Percentiles rank a stretch among this genome's conserved stretches.
Conservation (phyloP, 2,888 invertebrate genomes). For the Eupeodes latifasciatus region DNA sequence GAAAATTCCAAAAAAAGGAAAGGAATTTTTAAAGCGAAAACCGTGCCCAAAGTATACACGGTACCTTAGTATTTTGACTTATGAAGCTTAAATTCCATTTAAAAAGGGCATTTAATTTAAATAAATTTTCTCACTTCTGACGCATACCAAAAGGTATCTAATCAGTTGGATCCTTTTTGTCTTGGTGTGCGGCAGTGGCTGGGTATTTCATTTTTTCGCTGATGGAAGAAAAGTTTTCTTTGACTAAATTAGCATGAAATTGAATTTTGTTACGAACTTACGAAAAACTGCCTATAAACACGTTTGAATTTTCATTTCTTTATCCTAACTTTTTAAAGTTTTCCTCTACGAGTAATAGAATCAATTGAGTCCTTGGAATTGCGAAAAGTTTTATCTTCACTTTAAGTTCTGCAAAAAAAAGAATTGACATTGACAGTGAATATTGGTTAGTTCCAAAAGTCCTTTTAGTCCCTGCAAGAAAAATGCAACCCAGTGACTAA, state of each 20-base stretch:
- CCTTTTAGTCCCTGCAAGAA: neutral
- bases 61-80: neutral
- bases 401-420: neutral
- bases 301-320: too few relatives aligned
- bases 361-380: neutral
- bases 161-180: too few relatives aligned
- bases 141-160: too few relatives aligned
- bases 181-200: too few relatives aligned
- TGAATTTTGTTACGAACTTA: too few relatives aligned
- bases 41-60: neutral
- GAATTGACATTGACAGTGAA: constrained; percentile 57
- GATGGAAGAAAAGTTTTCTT: too few relatives aligned
- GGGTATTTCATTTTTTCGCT: too few relatives aligned
- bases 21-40: constrained; percentile 13
- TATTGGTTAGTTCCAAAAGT: neutral
- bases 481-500: constrained; percentile 47
- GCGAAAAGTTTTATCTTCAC: neutral
- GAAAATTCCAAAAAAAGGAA: constrained; percentile 4
- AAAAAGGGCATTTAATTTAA: neutral
- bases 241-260: too few relatives aligned
- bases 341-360: too few relatives aligned
- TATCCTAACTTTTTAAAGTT: too few relatives aligned
- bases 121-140: too few relatives aligned
- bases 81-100: neutral
- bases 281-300: too few relatives aligned